Conservation (phyloP, 2,797 vertebrate species). For the Sebastes paucispinis region DNA sequence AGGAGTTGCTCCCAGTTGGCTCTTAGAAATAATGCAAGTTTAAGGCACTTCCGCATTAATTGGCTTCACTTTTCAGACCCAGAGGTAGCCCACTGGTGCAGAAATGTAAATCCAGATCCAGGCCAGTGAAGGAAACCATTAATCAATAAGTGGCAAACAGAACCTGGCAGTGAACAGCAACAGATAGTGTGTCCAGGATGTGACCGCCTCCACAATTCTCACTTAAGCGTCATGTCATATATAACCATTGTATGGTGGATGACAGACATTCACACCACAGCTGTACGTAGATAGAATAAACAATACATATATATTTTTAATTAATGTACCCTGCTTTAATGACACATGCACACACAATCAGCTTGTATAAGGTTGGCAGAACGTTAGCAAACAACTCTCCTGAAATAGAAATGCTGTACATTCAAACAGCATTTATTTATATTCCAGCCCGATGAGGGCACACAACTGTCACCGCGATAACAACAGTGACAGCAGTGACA, state of each 20-base stretch:
- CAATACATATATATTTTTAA: not conserved
- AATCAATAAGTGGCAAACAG: not conserved
- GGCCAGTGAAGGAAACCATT: not conserved
- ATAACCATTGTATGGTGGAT: not conserved
- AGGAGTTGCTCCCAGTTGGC: too few species aligned
- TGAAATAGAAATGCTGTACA: not conserved
- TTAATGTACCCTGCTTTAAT: not conserved
- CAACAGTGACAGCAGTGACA: constrained; percentile 9
- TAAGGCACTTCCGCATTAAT: too few species aligned
- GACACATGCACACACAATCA: not conserved
- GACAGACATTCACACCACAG: constrained; percentile 18
- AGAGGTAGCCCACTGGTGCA: too few species aligned
- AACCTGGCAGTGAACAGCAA: not conserved
- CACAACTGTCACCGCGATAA: not conserved
- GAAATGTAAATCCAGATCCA: not conserved
- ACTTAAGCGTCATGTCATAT: not conserved
- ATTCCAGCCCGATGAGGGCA: constrained; percentile 2
- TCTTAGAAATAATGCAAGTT: too few species aligned
- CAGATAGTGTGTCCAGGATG: not conserved
- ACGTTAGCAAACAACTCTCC: constrained; percentile 2
- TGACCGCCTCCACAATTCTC: not conserved
- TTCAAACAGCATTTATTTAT: constrained; percentile 30
- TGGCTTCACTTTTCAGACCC: too few species aligned
- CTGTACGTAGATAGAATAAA: not conserved
- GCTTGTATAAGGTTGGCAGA: not conserved